Base-by-base conservation (phyloP, 2,113 vertebrate species). In the Polyodon spathula region DNA sequence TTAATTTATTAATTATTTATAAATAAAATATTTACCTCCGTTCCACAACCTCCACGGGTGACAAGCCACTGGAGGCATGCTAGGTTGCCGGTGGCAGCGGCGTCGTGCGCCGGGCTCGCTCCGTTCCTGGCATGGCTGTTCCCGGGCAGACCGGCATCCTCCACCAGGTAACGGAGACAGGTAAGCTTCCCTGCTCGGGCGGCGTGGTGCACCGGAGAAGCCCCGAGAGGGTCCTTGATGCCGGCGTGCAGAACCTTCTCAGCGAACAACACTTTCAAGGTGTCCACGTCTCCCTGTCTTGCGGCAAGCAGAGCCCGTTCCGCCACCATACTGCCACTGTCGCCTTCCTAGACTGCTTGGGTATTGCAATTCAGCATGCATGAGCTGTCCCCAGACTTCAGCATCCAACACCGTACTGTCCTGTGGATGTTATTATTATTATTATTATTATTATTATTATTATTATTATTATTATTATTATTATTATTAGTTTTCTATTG, bases 61-160 rank as follows among this genome's bases (percentile, higher is more conserved):
- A 96, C 84, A 71, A 98, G 86, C 95, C 94, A 98, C 84, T 94
- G 92, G 43, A 97, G 70, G 73, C 94, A 97, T 66, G 80, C 61
- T 74, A 97, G 84, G 83, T 94, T 89, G 48, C 95, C 95, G 6
- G 94, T 97, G 80, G 94, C 95, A 1, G 94, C 93, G 12, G 95
- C 93, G 73, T 97, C 95, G 71, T 97, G 95, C 53, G 89, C 95
- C 7, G 94, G 87, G 1, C 84, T 94, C 16, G 95, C 95, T 11
- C 95, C 92, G 68, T 96, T 97, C 61, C 83, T 88, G 2, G 94
- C 93, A 54, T 88, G 66, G 66, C 78, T 73, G 63, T 81, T 76
- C 1, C 84, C 87, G 12, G 80, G 74, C 57, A 93, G 75, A 0
- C 76, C 83, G 1, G 83, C 90, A 64, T 94, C 92, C 17, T 93